Percentiles rank a stretch among this genome's conserved stretches.
These are phyloP conservation scores for Latrodectus hesperus DNA, from an alignment of 2,888 invertebrate species.

Conservation along the genomic window DNA sequence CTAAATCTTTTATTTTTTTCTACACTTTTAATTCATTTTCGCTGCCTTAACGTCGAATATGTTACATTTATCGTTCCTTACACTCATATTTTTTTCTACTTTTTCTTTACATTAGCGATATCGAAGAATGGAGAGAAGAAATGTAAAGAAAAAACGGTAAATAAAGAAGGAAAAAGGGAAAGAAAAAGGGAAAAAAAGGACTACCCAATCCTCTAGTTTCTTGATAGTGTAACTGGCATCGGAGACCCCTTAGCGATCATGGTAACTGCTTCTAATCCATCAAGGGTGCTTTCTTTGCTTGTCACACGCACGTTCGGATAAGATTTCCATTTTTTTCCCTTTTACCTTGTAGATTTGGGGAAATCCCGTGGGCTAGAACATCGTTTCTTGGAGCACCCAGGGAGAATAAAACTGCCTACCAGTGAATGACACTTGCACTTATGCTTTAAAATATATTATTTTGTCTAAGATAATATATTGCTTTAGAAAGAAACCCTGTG, in stretches of 20 bases:
- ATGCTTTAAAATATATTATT: background rate
- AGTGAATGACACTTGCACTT: background rate
- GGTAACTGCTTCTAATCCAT: slow-evolving; percentile 51
- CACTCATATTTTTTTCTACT: background rate
- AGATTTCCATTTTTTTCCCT: slow-evolving; percentile 35
- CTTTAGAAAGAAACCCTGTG: too few relatives aligned
- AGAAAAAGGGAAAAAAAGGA: slow-evolving; percentile 6
- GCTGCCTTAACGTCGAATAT: background rate
- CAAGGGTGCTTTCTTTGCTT: slow-evolving; percentile 36
- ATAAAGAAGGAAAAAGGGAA: background rate
- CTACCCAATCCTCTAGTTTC: slow-evolving; percentile 17
- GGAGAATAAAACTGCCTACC: background rate
- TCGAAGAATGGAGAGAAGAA: background rate
- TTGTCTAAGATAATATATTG: too few relatives aligned
- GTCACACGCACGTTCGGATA: slow-evolving; percentile 40
- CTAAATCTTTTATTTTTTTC: background rate
- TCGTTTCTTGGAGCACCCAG: background rate
- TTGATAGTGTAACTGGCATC: slow-evolving; percentile 44
- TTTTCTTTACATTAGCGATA: background rate
- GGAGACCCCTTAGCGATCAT: slow-evolving; percentile 31
- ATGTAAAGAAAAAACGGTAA: background rate
- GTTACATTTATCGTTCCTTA: background rate
- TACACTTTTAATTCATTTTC: background rate
- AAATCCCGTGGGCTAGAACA: background rate
- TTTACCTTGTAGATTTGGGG: background rate